Base-by-base conservation (phyloP, 2,113 vertebrate species). In the Thunnus thynnus region DNA sequence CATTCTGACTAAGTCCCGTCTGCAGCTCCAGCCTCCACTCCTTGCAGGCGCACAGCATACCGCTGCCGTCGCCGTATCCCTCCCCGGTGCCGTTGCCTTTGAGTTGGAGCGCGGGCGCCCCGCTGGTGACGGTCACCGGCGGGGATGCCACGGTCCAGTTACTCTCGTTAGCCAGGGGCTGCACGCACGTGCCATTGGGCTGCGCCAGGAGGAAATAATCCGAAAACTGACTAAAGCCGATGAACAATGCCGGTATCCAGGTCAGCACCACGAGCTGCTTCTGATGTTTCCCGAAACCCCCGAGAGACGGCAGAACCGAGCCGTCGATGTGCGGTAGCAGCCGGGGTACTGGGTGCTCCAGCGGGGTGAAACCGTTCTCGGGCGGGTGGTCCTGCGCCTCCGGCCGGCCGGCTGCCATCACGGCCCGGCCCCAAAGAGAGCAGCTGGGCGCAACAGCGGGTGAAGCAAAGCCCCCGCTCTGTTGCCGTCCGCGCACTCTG, bases 211-310 rank as follows among this genome's bases (percentile, higher is more conserved):
- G 96, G 85, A 99, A 99, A 87, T 96, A 97, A 94, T 99, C 98
- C 83, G 98, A 99, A 92, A 98, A 98, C 94, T 98, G 97, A 85
- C 97, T 99, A 86, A 98, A 98, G 85, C 97, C 97, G 70, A 99
- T 97, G 91, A 99, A 96, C 50, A 99, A 93, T 22, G 97, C 97
- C 3, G 98, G 98, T 44, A 99, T 94, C 97, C 98, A 99, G 76
- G 98, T 99, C 93, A 99, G 97, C 75, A 98, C 94, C 87, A 99
- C 96, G n/a, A 99, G 95, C 85, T 96, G 96, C 84, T 92, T 95
- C 94, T 99, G 97, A 82, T 96, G 96, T 18, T 93, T 95, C 72
- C 97, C 96, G 86, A 99, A 96, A 0, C 98, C 97, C 8, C 97
- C 98, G 2, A 99, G 96, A 74, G 98, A 95, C 25, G 97, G 98